These are phyloP conservation scores for Perca fluviatilis DNA, from an alignment of 2,113 vertebrate genomes.

Conservation along the genomic window DNA sequence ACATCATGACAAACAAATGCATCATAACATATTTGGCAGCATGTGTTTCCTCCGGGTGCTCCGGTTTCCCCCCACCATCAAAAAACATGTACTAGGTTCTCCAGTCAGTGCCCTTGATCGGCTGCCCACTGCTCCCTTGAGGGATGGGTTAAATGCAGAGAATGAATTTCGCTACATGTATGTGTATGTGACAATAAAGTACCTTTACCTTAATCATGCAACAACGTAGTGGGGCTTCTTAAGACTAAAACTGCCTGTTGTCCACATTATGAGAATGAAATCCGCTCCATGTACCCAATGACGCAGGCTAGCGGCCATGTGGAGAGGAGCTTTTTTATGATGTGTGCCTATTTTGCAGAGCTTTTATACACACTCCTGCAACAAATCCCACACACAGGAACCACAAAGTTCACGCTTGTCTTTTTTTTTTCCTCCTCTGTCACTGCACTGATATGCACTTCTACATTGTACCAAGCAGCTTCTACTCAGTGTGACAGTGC, in stretches of 20 bases:
- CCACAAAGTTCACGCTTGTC: neutral
- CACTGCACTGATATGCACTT: neutral
- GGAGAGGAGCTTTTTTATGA: neutral
- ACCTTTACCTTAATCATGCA: too few relatives aligned
- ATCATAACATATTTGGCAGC: too few relatives aligned
- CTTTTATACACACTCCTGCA: neutral
- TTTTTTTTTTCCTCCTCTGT: neutral
- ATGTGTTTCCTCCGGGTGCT: too few relatives aligned
- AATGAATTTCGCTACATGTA: too few relatives aligned
- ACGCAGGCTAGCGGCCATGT: neutral
- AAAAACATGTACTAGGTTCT: too few relatives aligned
- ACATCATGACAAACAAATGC: neutral
- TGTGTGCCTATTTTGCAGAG: neutral
- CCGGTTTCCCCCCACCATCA: too few relatives aligned
- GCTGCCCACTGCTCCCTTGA: too few relatives aligned
- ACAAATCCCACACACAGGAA: neutral
- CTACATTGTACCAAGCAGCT: neutral
- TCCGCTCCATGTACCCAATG: too few relatives aligned
- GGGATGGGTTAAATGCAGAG: too few relatives aligned
- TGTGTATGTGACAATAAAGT: too few relatives aligned
- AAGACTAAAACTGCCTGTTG: neutral
- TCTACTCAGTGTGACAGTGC: slow-evolving; percentile 43
- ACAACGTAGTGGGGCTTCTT: neutral
- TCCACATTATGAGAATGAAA: neutral
- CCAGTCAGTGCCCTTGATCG: too few relatives aligned